phyloP scores from a whole-genome alignment of 2,888 invertebrate genomes.

The Steinernema carpocapsae region DNA sequence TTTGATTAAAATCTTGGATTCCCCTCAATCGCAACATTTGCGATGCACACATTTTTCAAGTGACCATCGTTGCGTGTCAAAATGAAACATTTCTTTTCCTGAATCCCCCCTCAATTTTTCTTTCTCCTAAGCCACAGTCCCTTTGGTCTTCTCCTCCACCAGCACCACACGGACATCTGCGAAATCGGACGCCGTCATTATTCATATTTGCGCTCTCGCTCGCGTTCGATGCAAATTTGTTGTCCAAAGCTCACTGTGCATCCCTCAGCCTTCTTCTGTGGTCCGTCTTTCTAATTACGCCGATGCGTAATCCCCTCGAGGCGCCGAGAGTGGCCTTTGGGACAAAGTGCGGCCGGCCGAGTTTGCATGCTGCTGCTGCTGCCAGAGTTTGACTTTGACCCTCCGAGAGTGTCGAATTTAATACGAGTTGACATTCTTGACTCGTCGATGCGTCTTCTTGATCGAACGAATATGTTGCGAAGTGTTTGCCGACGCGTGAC shows the following conservation, averaged over 20 bases:
- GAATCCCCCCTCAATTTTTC: too few relatives aligned
- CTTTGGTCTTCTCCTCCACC: not conserved
- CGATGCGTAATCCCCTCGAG: constrained; percentile 28
- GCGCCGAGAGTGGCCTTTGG: constrained; percentile 24
- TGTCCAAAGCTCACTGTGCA: not conserved
- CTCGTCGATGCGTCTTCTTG: not conserved
- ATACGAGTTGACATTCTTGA: constrained; percentile 12
- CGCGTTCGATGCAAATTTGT: constrained; percentile 28
- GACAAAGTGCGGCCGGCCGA: not conserved
- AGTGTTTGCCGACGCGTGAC: too few relatives aligned
- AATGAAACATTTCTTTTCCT: too few relatives aligned
- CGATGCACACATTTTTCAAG: too few relatives aligned
- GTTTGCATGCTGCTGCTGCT: too few relatives aligned
- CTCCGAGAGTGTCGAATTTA: constrained; percentile 17
- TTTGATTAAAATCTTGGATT: too few relatives aligned
- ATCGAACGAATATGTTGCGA: not conserved
- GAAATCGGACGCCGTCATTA: constrained; percentile 15
- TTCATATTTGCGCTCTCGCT: constrained; percentile 20
- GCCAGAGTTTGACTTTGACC: too few relatives aligned
- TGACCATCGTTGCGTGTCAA: too few relatives aligned
- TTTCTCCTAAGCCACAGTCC: not conserved
- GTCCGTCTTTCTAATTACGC: constrained; percentile 23
- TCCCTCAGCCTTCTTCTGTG: not conserved
- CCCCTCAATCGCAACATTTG: too few relatives aligned
- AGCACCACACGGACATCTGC: not conserved